Evolutionary conservation across 2,888 invertebrate species (phyloP).

Genomic region (Pristionchus japonicus): DNA sequence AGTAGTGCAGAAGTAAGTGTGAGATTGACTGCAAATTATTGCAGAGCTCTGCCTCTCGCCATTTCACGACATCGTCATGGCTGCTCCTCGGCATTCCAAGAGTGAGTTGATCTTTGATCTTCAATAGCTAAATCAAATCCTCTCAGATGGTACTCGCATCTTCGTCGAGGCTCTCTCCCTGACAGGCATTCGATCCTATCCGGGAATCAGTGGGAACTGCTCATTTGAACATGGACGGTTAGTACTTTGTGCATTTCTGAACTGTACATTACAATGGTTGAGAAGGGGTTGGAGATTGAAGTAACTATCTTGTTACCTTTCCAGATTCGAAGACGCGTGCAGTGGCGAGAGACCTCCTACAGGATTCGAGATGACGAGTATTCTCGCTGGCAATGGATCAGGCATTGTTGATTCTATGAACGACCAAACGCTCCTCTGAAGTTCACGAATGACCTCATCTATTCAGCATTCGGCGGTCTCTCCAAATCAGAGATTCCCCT

Average conservation of each 20-base stretch:
- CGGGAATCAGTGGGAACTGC: slow-evolving; percentile 18
- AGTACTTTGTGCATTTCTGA: neutral
- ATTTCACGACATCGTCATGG: slow-evolving; percentile 40
- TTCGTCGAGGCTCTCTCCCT: slow-evolving; percentile 40
- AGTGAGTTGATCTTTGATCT: neutral
- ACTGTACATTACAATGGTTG: too few relatives aligned
- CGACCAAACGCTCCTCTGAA: neutral
- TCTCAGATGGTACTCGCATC: slow-evolving; percentile 42
- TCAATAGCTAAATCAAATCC: too few relatives aligned
- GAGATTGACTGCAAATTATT: too few relatives aligned
- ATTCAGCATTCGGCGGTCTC: slow-evolving; percentile 20
- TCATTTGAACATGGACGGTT: slow-evolving; percentile 32
- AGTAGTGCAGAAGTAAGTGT: too few relatives aligned
- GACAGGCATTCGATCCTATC: slow-evolving; percentile 26
- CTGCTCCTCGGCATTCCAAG: neutral
- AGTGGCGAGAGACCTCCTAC: neutral
- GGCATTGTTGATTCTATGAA: neutral
- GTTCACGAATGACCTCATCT: neutral
- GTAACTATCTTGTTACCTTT: neutral
- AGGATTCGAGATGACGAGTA: slow-evolving; percentile 38
- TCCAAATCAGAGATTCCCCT: slow-evolving; percentile 38
- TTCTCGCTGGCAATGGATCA: slow-evolving; percentile 37
- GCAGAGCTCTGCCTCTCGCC: slow-evolving; percentile 15
- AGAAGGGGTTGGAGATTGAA: too few relatives aligned
- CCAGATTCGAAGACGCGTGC: slow-evolving; percentile 39